phyloP scores from a whole-genome alignment of 2,888 invertebrate genomes.

The Lampropteryx suffumata region DNA sequence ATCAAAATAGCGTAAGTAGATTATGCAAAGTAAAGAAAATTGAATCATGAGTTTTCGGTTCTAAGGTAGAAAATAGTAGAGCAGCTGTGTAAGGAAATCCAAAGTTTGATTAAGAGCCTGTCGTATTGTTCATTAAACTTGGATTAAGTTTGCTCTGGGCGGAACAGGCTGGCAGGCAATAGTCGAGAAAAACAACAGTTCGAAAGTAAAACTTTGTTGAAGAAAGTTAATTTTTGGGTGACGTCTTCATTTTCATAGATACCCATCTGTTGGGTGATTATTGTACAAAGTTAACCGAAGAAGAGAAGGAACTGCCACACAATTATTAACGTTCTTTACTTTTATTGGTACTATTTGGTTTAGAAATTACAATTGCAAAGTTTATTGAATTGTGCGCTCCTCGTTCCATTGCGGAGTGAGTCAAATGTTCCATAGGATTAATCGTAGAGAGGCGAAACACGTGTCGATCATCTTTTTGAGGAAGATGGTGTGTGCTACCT shows the following conservation, averaged over 20 bases:
- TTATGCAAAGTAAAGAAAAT: slow-evolving; percentile 33
- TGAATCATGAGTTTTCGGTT: slow-evolving; percentile 23
- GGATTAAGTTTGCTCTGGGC: slow-evolving; percentile 81
- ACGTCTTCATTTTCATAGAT: slow-evolving; percentile 44
- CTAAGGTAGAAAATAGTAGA: slow-evolving; percentile 46
- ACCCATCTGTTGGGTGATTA: slow-evolving; percentile 7
- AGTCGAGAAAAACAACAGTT: slow-evolving; percentile 63
- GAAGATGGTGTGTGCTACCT: too few relatives aligned
- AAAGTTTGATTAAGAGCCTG: slow-evolving; percentile 83
- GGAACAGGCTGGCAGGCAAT: slow-evolving; percentile 82
- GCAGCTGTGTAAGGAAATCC: slow-evolving; percentile 59
- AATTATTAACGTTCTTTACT: too few relatives aligned
- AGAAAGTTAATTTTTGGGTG: slow-evolving; percentile 59
- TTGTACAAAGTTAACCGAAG: neutral
- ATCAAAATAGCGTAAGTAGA: slow-evolving; percentile 41
- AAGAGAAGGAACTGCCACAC: neutral
- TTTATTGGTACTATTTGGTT: too few relatives aligned
- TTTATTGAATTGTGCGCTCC: too few relatives aligned
- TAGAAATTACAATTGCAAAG: too few relatives aligned
- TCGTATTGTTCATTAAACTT: slow-evolving; percentile 84
- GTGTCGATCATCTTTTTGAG: too few relatives aligned
- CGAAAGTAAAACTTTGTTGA: slow-evolving; percentile 52
- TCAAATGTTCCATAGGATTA: too few relatives aligned
- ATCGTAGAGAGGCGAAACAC: too few relatives aligned
- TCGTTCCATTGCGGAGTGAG: too few relatives aligned